Evolutionary conservation across 2,888 invertebrate species (phyloP), one percentile per base, ranked within the genome.

Genomic region (Drosophila falleni): DNA sequence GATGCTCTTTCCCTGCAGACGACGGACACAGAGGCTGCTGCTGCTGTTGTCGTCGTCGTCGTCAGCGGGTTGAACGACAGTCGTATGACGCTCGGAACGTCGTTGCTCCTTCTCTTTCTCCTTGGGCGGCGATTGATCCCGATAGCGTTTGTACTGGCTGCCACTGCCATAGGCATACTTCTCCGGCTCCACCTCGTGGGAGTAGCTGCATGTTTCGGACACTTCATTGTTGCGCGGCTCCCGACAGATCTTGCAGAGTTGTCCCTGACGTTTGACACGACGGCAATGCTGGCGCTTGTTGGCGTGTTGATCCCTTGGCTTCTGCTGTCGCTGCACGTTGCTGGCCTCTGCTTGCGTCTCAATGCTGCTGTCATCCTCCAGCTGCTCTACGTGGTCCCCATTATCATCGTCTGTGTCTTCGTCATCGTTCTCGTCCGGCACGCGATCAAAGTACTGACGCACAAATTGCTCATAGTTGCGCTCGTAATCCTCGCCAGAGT

Each of bases 201-300:
- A 95, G 91, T 96, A 97, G 0, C 96, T 95, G 90, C 97, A 97
- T 13, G 95, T 95, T 90, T 97, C 97, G 74, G 95, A 96, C 69
- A 95, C 95, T 31, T 95, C 96, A 47, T 96, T 96, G 2, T 95
- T 95, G 89, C 95, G 95, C 1, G 95, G 94, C 88, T 96, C 95
- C 78, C 95, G 95, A 87, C 97, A 97, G 1, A 96, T 94, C 74
- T 94, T 94, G 90, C 97, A 97, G n/a, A 87, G 78, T 61, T 91
- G 83, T 3, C 95, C 95, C 73, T 95, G 94, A 81, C 94, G 95
- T 53, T 94, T 92, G 0, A 95, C 94, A 86, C 95, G 94, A 81
- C 94, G 94, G 79, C 96, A 96, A 16, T 54, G 61, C n/a, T 71
- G 63, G 8, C 62, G 49, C 78, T 74, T 82, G 3, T n/a, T n/a